These are phyloP conservation scores for Drosophila koepferae DNA, from an alignment of 2,888 invertebrate species.

Conservation along the genomic window DNA sequence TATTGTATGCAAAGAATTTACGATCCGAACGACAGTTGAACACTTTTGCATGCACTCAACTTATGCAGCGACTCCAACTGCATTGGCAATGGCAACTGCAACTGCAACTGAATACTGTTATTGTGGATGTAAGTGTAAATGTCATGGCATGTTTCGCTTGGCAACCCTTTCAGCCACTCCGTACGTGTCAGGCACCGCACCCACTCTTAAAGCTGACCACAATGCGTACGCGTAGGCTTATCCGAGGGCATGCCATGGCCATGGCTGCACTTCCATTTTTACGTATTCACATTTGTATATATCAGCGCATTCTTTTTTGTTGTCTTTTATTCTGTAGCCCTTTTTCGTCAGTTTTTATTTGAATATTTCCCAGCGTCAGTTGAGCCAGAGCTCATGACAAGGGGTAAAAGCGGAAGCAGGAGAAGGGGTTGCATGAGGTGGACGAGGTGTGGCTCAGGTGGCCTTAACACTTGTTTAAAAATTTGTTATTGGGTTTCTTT, in stretches of 20 bases:
- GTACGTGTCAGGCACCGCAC: constrained; percentile 20
- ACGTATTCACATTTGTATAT: constrained; percentile 48
- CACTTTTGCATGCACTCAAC: constrained; percentile 58
- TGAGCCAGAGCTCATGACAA: neutral
- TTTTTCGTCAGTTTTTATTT: constrained; percentile 5
- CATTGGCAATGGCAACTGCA: neutral
- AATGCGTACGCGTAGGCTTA: constrained; percentile 51
- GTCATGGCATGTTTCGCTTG: constrained; percentile 40
- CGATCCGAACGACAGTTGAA: constrained; percentile 40
- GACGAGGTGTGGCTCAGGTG: constrained; percentile 59
- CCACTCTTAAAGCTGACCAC: constrained; percentile 50
- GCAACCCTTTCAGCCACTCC: constrained; percentile 57
- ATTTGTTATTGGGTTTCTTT: constrained; percentile 73
- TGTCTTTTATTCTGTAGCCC: neutral
- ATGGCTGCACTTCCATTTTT: constrained; percentile 57
- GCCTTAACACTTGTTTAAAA: constrained; percentile 79
- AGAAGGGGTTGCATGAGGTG: neutral
- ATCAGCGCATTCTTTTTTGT: constrained; percentile 10
- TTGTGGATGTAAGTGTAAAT: constrained; percentile 24
- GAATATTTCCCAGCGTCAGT: constrained; percentile 31
- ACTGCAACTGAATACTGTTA: constrained; percentile 17
- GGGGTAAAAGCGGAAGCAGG: too few relatives aligned
- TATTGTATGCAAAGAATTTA: constrained; percentile 43
- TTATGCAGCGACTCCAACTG: constrained; percentile 29
- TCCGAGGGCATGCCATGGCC: constrained; percentile 19